phyloP scores from a whole-genome alignment of 2,888 invertebrate species.

The Sinopyrophorus schimmeli region DNA sequence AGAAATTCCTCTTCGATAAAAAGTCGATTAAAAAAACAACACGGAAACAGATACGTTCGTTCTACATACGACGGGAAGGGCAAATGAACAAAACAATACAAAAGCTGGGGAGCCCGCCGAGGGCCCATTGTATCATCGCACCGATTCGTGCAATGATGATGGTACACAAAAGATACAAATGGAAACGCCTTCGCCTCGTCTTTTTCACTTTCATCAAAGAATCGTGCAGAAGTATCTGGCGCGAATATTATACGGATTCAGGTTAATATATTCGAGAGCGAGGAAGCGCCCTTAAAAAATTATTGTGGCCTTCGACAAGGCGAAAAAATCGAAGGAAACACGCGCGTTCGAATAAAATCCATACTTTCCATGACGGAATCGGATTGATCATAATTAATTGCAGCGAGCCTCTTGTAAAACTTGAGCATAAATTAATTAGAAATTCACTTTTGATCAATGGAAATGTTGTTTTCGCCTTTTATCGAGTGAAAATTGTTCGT shows the following conservation, averaged over 20 bases:
- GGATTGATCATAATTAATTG: slow-evolving; percentile 14
- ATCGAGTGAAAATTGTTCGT: too few relatives aligned
- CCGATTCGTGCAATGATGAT: slow-evolving; percentile 26
- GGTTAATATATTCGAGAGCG: slow-evolving; percentile 4
- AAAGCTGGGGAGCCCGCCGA: slow-evolving; percentile 20
- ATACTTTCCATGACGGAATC: slow-evolving; percentile 5
- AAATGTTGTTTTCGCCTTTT: too few relatives aligned
- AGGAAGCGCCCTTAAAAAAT: slow-evolving; percentile 8
- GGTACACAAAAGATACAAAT: slow-evolving; percentile 25
- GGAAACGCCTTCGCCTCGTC: slow-evolving; percentile 16
- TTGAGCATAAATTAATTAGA: not conserved
- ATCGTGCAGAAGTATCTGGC: slow-evolving; percentile 2
- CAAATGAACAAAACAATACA: slow-evolving; percentile 28
- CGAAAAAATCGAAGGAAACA: too few relatives aligned
- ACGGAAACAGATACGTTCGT: slow-evolving; percentile 7
- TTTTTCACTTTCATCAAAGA: slow-evolving; percentile 10
- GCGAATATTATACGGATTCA: not conserved
- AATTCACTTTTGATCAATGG: not conserved
- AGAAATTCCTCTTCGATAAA: too few relatives aligned
- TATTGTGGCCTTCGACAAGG: slow-evolving; percentile 1
- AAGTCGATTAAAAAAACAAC: slow-evolving; percentile 16
- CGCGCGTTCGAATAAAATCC: slow-evolving; percentile 9
- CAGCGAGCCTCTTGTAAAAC: too few relatives aligned
- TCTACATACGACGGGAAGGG: slow-evolving; percentile 17
- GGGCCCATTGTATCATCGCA: slow-evolving; percentile 24